Evolutionary conservation across 92 coral and sea anemone genomes (phyloP), one percentile per base, ranked within the genome.

Genomic region (Chrysogorgia sp.): DNA sequence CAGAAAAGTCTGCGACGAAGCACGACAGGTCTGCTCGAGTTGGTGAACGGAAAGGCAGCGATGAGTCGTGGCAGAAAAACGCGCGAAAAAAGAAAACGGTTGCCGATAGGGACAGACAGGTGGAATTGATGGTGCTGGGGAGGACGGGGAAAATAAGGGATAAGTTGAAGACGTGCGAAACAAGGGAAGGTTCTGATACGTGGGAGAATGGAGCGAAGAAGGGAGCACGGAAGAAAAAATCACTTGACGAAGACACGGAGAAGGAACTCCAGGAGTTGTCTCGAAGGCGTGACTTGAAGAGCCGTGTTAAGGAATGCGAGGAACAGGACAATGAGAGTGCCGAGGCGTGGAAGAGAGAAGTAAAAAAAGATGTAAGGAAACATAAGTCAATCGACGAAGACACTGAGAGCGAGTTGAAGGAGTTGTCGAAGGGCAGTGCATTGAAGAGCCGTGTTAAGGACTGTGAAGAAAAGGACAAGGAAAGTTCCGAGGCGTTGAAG

Each of bases 171-270:
- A 3, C 47, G 0, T 53, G 79, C 32, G 65, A 72, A 21, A 32
- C 29, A 0, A 12, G 79, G 14, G 79, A 72, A 1, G 33, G 34
- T 8, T 45, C 79, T 17, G 79, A 72, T 5, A 48, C 34, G 0
- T 72, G 79, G 65, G 55, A 72, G 52, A 72, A 28, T 31, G 79
- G 55, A 33, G 79, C 55, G 33, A 72, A 72, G 64, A 72, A 72
- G 37, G 22, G 32, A 20, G 9, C 79, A 23, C 45, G 32, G 21
- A 72, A 72, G 33, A 64, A 72, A 9, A 52, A 52, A n/a, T 72
- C 79, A 1, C 19, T 55, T 31, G 79, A 72, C 35, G 79, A 72
- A 20, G 79, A 72, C 9, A 56, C 79, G 10, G 48, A 72, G 52
- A 72, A 72, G 24, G 79, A 72, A 34, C 10, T 72, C 20, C 21